These are phyloP conservation scores for Lasaia peninsularis DNA, from an alignment of 1,140 invertebrate genomes.

Conservation along the genomic window DNA sequence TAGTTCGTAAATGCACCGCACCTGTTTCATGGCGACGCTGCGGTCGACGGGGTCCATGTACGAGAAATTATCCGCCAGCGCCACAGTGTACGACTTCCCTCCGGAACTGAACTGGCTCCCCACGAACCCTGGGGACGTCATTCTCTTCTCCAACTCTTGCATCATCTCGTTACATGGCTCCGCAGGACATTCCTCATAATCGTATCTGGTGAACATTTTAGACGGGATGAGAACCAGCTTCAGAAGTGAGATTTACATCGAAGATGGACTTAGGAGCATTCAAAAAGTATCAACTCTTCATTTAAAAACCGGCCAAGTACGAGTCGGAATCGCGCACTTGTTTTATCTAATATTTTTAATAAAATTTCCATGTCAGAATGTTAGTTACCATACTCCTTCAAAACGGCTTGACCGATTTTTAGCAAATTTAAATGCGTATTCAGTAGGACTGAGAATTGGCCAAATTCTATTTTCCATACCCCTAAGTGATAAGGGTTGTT, in stretches of 20 bases:
- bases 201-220: conserved; percentile 28
- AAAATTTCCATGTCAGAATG: too few species aligned
- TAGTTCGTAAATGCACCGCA: conserved; percentile 52
- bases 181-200: conserved; percentile 39
- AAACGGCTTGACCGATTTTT: too few species aligned
- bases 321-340: too few species aligned
- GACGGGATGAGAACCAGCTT: conserved; percentile 84
- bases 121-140: conserved; percentile 27
- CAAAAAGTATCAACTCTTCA: conserved; percentile 97
- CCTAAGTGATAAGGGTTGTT: too few species aligned
- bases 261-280: too few species aligned
- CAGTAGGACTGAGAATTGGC: too few species aligned
- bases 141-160: conserved; percentile 33
- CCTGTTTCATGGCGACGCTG: conserved; percentile 94
- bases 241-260: too few species aligned
- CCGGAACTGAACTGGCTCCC: conserved; percentile 22
- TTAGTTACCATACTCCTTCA: too few species aligned
- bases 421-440: too few species aligned
- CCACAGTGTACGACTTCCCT: conserved; percentile 27
- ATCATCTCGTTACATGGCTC: conserved; percentile 82
- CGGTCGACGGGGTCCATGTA: conserved; percentile 32
- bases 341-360: too few species aligned
- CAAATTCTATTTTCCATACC: too few species aligned
- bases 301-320: too few species aligned
- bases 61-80: conserved; percentile 27